These are phyloP conservation scores for Chascanopsetta lugubris DNA, from an alignment of 2,113 vertebrate species.

Conservation along the genomic window DNA sequence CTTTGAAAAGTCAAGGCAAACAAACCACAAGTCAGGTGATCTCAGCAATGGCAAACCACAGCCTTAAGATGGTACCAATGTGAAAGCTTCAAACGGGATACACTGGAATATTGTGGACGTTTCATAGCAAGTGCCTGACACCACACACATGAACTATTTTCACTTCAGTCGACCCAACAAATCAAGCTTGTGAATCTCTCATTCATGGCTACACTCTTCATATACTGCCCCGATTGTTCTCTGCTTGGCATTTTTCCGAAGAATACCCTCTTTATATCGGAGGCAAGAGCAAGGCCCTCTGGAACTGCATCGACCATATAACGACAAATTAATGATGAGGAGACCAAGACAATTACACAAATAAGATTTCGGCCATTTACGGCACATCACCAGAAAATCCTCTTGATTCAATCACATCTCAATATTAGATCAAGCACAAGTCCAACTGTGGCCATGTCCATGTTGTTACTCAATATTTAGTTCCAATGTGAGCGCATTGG, in stretches of 20 bases:
- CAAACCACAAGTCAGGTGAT: slow-evolving; percentile 66
- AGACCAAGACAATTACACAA: slow-evolving; percentile 61
- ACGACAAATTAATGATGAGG: slow-evolving; percentile 65
- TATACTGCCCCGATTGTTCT: slow-evolving; percentile 28
- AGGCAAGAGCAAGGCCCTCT: slow-evolving; percentile 44
- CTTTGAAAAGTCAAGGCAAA: slow-evolving; percentile 52
- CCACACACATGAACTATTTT: slow-evolving; percentile 16
- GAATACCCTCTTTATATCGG: slow-evolving; percentile 54
- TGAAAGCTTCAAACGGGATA: slow-evolving; percentile 19
- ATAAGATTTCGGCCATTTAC: slow-evolving; percentile 71
- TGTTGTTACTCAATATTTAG: slow-evolving; percentile 29
- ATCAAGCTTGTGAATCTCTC: slow-evolving; percentile 43
- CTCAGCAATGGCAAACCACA: background rate
- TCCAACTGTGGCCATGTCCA: slow-evolving; percentile 55
- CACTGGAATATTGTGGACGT: slow-evolving; percentile 5
- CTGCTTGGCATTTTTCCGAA: slow-evolving; percentile 58
- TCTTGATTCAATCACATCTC: slow-evolving; percentile 68
- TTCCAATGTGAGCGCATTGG: slow-evolving; percentile 35
- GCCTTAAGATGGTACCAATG: slow-evolving; percentile 13
- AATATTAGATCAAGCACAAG: slow-evolving; percentile 63
- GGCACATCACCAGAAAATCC: slow-evolving; percentile 68
- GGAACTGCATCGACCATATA: slow-evolving; percentile 57
- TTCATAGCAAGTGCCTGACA: slow-evolving; percentile 15
- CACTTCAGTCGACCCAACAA: slow-evolving; percentile 39
- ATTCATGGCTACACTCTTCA: slow-evolving; percentile 39